Evolutionary conservation across 2,797 vertebrate genomes (phyloP).

Genomic region (Sebastes nivosus): DNA sequence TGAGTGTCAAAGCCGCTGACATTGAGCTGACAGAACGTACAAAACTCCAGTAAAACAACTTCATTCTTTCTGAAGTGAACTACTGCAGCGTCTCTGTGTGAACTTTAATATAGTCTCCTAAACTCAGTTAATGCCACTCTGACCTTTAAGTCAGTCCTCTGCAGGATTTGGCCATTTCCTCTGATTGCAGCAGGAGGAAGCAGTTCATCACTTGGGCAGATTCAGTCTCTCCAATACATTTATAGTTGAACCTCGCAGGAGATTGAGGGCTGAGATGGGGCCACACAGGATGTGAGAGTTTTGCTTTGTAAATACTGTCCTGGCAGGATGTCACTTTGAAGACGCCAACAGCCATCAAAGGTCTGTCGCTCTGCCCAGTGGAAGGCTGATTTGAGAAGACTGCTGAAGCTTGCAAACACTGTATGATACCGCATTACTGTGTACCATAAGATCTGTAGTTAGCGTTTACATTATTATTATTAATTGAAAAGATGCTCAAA

Average conservation of each 20-base stretch:
- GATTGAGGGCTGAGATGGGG: constrained; percentile 16
- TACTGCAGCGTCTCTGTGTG: background rate
- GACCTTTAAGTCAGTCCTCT: constrained; percentile 11
- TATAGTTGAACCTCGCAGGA: constrained; percentile 38
- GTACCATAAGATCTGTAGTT: background rate
- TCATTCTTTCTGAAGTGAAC: background rate
- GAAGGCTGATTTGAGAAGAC: background rate
- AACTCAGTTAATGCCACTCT: background rate
- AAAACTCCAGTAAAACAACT: background rate
- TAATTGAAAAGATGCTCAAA: background rate
- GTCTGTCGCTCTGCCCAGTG: constrained; percentile 2
- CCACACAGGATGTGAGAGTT: constrained; percentile 60
- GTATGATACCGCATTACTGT: background rate
- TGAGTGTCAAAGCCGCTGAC: background rate
- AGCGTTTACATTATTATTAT: background rate
- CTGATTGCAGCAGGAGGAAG: constrained; percentile 52
- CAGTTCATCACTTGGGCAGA: constrained; percentile 48
- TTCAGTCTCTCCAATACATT: constrained; percentile 32
- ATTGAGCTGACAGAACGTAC: background rate
- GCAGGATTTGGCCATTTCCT: constrained; percentile 43
- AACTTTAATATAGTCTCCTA: background rate
- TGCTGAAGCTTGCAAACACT: background rate
- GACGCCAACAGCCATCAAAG: constrained; percentile 31
- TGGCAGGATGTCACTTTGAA: constrained; percentile 56
- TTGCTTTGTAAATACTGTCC: constrained; percentile 50